Evolutionary conservation across 2,113 vertebrate genomes (phyloP), one percentile per base, ranked within the genome.

Genomic region (Lophius piscatorius): DNA sequence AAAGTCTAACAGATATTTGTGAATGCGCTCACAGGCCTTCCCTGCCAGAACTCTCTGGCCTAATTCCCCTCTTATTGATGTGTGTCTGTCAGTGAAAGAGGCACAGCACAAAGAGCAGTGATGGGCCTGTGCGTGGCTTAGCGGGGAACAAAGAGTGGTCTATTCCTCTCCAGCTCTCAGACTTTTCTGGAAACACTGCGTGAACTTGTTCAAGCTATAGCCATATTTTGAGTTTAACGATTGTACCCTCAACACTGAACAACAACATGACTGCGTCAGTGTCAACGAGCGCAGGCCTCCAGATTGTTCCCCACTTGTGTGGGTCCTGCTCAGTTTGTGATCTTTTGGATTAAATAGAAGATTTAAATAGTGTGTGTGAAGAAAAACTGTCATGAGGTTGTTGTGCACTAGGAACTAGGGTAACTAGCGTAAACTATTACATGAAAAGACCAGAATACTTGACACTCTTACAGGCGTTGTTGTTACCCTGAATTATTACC

Each of bases 11-110:
- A 44, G 66, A 69, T 17, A 70, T 71, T 56, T 11, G 45, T 66
- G 44, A 46, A 12, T 13, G 8, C 40, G 20, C 33, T 36, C 44
- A 29, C 62, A 68, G 63, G 57, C 67, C 60, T 6, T 46, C n/a
- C 31, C 52, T 54, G 52, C 74, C 71, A 69, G 75, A 89, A 81
- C 78, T 68, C 75, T 81, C 85, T 87, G 86, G 86, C 86, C 82
- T 85, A 78, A 80, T 85, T 85, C 76, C 66, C 20, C 80, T 80
- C 58, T 77, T 87, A 87, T 83, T 86, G 84, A 86, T 87, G 80
- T 78, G 81, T 73, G 83, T 82, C 80, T 80, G 83, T 86, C 80
- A 85, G 72, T 82, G 74, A 79, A 81, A 82, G 74, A 82, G 76
- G 52, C 65, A 5, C 55, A 39, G 69, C 72, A 80, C 74, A 84